phyloP scores from a whole-genome alignment of 2,888 invertebrate genomes.

The Sminthurinus aureus region DNA sequence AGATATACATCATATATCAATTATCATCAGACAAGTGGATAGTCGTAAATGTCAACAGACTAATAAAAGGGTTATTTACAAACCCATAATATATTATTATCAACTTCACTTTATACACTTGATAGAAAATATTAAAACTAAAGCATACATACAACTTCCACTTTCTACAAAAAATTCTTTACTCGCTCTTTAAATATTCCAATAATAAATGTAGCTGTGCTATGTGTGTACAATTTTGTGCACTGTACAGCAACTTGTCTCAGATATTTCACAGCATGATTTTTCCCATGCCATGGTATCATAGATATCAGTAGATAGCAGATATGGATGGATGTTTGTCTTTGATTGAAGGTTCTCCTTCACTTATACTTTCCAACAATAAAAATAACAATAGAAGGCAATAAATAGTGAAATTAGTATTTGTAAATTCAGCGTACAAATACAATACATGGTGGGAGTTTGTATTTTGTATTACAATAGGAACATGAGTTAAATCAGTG shows the following conservation, averaged over 20 bases:
- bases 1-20: too few relatives aligned
- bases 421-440: background rate
- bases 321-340: background rate
- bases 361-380: background rate
- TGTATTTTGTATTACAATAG: background rate
- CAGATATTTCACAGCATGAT: too few relatives aligned
- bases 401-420: slow-evolving; percentile 4
- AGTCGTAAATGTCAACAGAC: slow-evolving; percentile 27
- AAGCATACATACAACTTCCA: background rate
- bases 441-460: background rate
- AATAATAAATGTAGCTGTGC: too few relatives aligned
- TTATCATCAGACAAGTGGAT: background rate
- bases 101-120: slow-evolving; percentile 19
- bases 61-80: slow-evolving; percentile 1
- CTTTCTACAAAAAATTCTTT: background rate
- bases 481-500: background rate
- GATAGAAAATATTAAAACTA: background rate
- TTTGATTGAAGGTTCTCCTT: slow-evolving; percentile 1
- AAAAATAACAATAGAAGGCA: slow-evolving; percentile 11
- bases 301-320: background rate
- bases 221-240: too few relatives aligned
- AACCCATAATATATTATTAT: slow-evolving; percentile 14
- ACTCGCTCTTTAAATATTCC: too few relatives aligned
- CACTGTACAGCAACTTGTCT: too few relatives aligned
- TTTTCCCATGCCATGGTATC: too few relatives aligned